Base-by-base conservation (phyloP, 2,113 vertebrate species). In the Anarrhichthys ocellatus region DNA sequence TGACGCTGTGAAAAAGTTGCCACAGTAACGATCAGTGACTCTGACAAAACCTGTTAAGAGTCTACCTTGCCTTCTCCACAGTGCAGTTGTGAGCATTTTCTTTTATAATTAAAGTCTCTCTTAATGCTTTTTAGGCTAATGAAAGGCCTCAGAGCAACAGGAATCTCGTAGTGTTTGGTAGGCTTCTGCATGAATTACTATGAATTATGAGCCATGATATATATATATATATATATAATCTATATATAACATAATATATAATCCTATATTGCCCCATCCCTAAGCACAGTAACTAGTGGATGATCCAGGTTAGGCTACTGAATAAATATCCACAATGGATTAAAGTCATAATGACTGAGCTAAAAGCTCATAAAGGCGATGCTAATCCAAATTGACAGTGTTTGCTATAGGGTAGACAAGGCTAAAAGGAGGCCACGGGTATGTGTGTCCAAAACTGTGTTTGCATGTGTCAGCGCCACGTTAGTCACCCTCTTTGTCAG, bases 301-400 rank as follows among this genome's bases (percentile, higher is more conserved):
- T 80, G 54, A 76, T 64, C 18, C 58, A 76, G 73, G 76, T 76
- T 67, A 20, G 56, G 69, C 67, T 73, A 40, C 38, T 65, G 63
- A 82, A 89, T 85, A 74, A 78, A 87, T 48, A 69, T 85, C 38
- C 61, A 76, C 18, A 15, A 46, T 68, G 85, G 76, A 81, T 87
- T 90, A 86, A 32, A 80, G 68, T 75, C 46, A 70, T 66, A 86
- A 90, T 83, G 77, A 84, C 67, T n/a, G 70, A 84, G 52, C 78
- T 68, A n/a, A 70, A 81, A 89, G 76, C 86, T 83, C 58, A 71
- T 58, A 46, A 82, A 76, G 9, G 62, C 76, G 48, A 20, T 14
- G 67, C 58, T 82, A 76, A 90, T 89, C 82, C 74, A 88, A 68
- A 86, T 69, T 85, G 64, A 88, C 66, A 76, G 80, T 58, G 48